Evolutionary conservation across 2,113 vertebrate genomes (phyloP).

Genomic region (Campylorhamphus procurvoides): DNA sequence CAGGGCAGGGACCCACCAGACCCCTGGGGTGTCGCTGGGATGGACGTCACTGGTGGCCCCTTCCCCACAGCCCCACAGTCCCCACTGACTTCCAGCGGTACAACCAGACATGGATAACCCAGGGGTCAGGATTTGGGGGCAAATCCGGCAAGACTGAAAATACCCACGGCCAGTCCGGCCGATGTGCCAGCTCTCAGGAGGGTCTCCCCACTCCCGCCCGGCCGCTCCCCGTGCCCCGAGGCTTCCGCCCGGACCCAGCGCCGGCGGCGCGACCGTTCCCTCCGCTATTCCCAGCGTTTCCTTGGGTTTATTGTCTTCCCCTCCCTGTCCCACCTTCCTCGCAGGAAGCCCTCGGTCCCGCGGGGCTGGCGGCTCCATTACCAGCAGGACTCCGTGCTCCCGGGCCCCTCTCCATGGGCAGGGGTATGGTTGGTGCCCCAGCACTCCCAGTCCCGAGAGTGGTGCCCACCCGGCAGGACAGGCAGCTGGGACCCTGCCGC

Average conservation of each 20-base stretch:
- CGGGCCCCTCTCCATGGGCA: background rate
- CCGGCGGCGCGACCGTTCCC: background rate
- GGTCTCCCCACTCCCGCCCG: background rate
- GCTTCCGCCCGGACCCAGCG: background rate
- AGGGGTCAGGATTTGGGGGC: background rate
- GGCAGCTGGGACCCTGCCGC: accelerated
- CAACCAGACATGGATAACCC: background rate
- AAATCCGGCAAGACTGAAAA: background rate
- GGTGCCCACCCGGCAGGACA: accelerated
- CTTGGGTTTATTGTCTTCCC: constrained; percentile 64
- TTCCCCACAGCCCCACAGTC: accelerated
- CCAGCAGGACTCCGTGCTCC: background rate
- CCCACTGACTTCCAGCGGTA: background rate
- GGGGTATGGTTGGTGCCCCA: accelerated
- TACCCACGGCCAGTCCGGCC: accelerated
- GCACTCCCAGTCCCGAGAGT: background rate
- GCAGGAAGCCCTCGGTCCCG: constrained; percentile 35
- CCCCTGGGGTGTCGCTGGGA: accelerated
- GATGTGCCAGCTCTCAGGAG: background rate
- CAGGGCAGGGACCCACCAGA: background rate
- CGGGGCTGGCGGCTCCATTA: background rate
- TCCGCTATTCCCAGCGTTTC: constrained; percentile 53
- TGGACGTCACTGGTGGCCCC: background rate
- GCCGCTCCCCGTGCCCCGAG: background rate
- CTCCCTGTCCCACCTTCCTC: constrained; percentile 53